Evolutionary conservation across 1,140 invertebrate genomes (phyloP), one percentile per base, ranked within the genome.

Genomic region (Cherax destructor): DNA sequence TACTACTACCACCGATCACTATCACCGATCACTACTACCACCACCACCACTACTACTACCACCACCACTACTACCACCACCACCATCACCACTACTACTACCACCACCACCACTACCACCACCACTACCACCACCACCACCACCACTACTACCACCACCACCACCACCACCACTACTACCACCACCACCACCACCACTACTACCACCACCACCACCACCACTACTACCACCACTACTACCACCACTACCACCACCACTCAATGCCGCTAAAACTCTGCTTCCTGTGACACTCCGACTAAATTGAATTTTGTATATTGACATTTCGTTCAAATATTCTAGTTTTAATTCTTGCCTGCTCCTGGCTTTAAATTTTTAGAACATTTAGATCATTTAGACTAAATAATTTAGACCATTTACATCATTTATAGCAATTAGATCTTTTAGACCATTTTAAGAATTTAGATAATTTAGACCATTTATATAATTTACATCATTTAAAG

Each of bases 171-270:
- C 65, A 69, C 65, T 3, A 69, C 65, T n/a, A 69, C n/a, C 3
- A 69, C 65, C 65, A 69, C 65, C 65, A 69, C 65, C 65, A 69
- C 65, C 65, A 69, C 65, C 65, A 69, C 65, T 3, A 69, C 65
- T 3, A 69, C n/a, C 65, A 69, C 65, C 65, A 69, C 65, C 65
- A 69, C 65, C 65, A 69, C 65, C 3, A 69, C 65, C 65, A 69
- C 65, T 3, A 69, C 65, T 3, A 69, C 65, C 3, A 69, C 65
- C 65, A 1, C 65, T 3, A 69, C 65, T 3, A 69, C 65, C 65
- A 69, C 65, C 3, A 69, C 65, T 3, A 69, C 65, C 65, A 69
- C 65, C 3, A 69, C 65, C 65, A 69, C 65, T 41, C 30, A 41
- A 0, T 41, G 30, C 30, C 30, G 30, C 30, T 2, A 41, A 41